phyloP scores from a whole-genome alignment of 2,113 vertebrate genomes.

The Brachyhypopomus gauderio region DNA sequence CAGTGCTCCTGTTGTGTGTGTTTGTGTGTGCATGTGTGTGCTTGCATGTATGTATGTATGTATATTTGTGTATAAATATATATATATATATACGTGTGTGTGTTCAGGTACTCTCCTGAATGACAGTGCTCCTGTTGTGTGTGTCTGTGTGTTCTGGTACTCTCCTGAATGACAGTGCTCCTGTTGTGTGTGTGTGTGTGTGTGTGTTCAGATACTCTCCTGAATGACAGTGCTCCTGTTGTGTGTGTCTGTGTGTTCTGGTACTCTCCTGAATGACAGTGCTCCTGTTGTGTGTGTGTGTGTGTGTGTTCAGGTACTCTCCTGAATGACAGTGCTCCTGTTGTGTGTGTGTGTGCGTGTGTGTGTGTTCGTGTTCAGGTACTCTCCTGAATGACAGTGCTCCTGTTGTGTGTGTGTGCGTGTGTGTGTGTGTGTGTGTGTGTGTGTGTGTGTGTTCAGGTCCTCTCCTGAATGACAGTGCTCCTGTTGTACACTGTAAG shows the following conservation, averaged over 20 bases:
- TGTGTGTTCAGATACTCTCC: constrained; percentile 77
- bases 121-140: constrained; percentile 76
- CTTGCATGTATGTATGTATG: no score
- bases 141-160: constrained; percentile 70
- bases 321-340: background rate
- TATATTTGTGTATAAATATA: no score
- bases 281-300: background rate
- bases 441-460: constrained; percentile 88
- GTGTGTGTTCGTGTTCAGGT: background rate
- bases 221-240: constrained; percentile 78
- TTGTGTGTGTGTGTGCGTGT: background rate
- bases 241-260: constrained; percentile 53
- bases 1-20: no score
- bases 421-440: background rate
- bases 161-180: constrained; percentile 81
- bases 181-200: constrained; percentile 62
- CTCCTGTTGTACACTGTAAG: constrained; percentile 86
- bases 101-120: constrained; percentile 84
- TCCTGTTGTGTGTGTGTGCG: background rate
- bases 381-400: no score
- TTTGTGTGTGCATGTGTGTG: no score
- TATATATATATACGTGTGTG: no score
- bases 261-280: no score
- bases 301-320: background rate
- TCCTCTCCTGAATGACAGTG: constrained; percentile 81